Conservation (phyloP, 2,888 invertebrate genomes). For the Hoplodrina blanda region DNA sequence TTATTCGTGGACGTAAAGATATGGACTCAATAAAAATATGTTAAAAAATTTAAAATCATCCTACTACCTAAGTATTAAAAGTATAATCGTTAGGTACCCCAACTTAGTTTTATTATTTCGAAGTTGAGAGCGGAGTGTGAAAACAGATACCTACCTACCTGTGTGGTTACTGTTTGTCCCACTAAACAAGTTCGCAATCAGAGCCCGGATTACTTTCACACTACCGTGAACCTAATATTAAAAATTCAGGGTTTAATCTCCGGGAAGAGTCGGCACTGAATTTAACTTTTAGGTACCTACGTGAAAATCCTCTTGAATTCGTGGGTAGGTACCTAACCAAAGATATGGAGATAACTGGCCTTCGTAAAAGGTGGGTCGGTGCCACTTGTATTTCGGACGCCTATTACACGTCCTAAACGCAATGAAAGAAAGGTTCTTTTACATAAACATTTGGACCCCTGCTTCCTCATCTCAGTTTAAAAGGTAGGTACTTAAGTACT, state of each 20-base stretch:
- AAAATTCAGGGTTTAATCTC: slow-evolving; percentile 58
- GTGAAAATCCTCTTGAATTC: neutral
- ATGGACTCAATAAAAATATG: neutral
- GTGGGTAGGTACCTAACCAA: neutral
- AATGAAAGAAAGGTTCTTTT: neutral
- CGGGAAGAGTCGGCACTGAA: slow-evolving; percentile 12
- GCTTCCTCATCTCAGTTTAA: slow-evolving; percentile 10
- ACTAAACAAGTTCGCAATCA: slow-evolving; percentile 43
- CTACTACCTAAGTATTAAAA: too few relatives aligned
- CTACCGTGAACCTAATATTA: slow-evolving; percentile 49
- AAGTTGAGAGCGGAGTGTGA: slow-evolving; percentile 6
- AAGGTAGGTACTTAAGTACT: neutral
- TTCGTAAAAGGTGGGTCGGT: neutral
- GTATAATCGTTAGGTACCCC: too few relatives aligned
- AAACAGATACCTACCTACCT: slow-evolving; percentile 33
- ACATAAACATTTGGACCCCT: neutral
- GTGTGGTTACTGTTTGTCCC: slow-evolving; percentile 35
- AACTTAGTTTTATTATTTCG: neutral
- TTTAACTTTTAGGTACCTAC: slow-evolving; percentile 33
- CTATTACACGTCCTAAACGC: too few relatives aligned
- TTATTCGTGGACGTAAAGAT: neutral
- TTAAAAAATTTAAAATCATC: neutral
- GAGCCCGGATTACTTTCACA: slow-evolving; percentile 27
- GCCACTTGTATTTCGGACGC: neutral
- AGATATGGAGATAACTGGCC: neutral